phyloP scores from a whole-genome alignment of 2,888 invertebrate genomes.

The Lithophane semibrunnea region DNA sequence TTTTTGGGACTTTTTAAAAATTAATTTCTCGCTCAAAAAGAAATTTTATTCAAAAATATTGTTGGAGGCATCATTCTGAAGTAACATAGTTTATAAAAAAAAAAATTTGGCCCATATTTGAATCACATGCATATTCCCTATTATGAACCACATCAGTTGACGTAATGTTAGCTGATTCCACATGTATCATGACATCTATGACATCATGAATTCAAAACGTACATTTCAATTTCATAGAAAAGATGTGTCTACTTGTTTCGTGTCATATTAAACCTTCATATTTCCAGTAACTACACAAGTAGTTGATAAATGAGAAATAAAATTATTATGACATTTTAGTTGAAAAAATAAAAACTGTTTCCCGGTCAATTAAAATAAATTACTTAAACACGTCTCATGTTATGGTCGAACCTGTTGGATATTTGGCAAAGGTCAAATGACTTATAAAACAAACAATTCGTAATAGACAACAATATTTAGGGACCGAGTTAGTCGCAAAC shows the following conservation, averaged over 20 bases:
- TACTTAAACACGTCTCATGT: constrained; percentile 36
- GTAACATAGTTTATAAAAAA: too few relatives aligned
- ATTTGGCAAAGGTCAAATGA: constrained; percentile 51
- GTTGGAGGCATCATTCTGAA: too few relatives aligned
- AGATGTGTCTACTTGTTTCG: constrained; percentile 19
- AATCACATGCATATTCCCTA: too few relatives aligned
- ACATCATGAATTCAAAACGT: too few relatives aligned
- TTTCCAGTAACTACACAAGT: constrained; percentile 37
- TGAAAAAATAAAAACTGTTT: constrained; percentile 28
- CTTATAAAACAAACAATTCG: constrained; percentile 32
- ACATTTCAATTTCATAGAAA: constrained; percentile 6
- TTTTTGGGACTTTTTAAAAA: too few relatives aligned
- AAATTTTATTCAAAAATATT: too few relatives aligned
- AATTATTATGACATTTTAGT: constrained; percentile 15
- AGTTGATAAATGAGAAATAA: constrained; percentile 28
- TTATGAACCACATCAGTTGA: constrained; percentile 15
- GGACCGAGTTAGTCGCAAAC: constrained; percentile 57
- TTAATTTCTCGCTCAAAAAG: too few relatives aligned
- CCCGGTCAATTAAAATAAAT: constrained; percentile 49
- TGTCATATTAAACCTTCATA: constrained; percentile 15
- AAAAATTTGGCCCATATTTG: too few relatives aligned
- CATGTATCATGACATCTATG: constrained; percentile 8
- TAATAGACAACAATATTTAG: constrained; percentile 62
- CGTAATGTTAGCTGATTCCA: constrained; percentile 28
- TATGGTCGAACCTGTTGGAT: constrained; percentile 33